Percentiles rank a stretch among this genome's conserved stretches.
Evolutionary conservation across 2,888 invertebrate species (phyloP).

Genomic region (Celastrina argiolus): DNA sequence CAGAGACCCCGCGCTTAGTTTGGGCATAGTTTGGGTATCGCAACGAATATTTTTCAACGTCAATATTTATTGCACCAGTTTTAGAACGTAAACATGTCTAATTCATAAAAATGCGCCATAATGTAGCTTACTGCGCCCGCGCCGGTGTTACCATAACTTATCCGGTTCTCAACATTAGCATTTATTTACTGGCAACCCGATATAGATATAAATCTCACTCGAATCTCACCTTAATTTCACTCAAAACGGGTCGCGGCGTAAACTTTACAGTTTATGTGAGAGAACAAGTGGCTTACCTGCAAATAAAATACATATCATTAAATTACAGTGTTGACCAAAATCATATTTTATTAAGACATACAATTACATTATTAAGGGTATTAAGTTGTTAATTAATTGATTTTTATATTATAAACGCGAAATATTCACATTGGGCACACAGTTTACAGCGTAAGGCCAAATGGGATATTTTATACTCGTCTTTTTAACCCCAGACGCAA

Average conservation of each 20-base stretch:
- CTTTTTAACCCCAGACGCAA: too few relatives aligned
- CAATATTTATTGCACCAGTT: background rate
- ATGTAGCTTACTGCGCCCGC: background rate
- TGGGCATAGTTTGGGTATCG: too few relatives aligned
- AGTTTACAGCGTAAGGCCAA: too few relatives aligned
- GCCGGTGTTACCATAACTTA: constrained; percentile 34
- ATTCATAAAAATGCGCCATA: background rate
- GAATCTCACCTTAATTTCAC: constrained; percentile 36
- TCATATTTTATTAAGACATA: background rate
- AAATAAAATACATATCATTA: constrained; percentile 26
- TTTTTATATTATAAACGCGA: too few relatives aligned
- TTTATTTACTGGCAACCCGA: constrained; percentile 47
- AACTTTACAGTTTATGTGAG: constrained; percentile 45
- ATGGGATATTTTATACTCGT: too few relatives aligned
- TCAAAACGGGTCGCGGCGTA: constrained; percentile 40
- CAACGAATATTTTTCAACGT: background rate
- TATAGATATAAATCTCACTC: constrained; percentile 30
- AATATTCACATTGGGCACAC: too few relatives aligned
- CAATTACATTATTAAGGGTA: too few relatives aligned
- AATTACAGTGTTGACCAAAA: background rate
- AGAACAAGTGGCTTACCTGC: constrained; percentile 37
- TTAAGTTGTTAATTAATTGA: too few relatives aligned
- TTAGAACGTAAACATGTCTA: background rate
- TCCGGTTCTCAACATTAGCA: constrained; percentile 50
- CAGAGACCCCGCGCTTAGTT: too few relatives aligned